phyloP scores from a whole-genome alignment of 2,888 invertebrate species.

The Eupithecia centaureata region DNA sequence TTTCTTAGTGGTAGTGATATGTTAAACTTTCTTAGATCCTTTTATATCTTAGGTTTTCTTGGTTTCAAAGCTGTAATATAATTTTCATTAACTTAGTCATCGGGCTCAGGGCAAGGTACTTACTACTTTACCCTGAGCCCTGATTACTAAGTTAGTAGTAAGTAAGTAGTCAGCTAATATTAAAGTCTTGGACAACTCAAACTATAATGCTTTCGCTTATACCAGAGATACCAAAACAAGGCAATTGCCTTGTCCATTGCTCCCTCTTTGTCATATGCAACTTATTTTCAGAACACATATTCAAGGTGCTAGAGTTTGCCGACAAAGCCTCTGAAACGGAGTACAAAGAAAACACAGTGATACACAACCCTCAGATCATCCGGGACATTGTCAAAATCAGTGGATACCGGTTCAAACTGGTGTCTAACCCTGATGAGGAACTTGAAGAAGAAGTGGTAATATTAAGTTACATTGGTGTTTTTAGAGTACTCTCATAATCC shows the following conservation, averaged over 20 bases:
- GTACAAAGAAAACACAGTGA: constrained; percentile 81
- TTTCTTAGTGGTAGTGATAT: too few relatives aligned
- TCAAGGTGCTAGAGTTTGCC: constrained; percentile 87
- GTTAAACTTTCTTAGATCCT: too few relatives aligned
- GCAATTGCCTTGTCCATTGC: not conserved
- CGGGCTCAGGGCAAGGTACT: too few relatives aligned
- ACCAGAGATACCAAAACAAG: too few relatives aligned
- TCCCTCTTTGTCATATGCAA: not conserved
- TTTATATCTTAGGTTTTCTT: too few relatives aligned
- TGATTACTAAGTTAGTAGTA: too few relatives aligned
- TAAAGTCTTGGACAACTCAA: too few relatives aligned
- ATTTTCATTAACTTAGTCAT: too few relatives aligned
- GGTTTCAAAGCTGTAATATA: too few relatives aligned
- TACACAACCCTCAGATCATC: constrained; percentile 87
- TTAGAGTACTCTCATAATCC: not conserved
- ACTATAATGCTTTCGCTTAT: too few relatives aligned
- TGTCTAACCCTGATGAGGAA: constrained; percentile 77
- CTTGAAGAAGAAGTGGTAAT: constrained; percentile 64
- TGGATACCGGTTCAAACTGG: constrained; percentile 85
- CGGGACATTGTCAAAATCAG: constrained; percentile 87
- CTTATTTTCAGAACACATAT: constrained; percentile 85
- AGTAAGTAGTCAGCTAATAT: too few relatives aligned
- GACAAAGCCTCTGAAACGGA: constrained; percentile 80
- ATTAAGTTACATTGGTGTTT: not conserved
- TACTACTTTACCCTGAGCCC: too few relatives aligned